Conservation (phyloP, 2,888 invertebrate species). For the Dilophus febrilis region DNA sequence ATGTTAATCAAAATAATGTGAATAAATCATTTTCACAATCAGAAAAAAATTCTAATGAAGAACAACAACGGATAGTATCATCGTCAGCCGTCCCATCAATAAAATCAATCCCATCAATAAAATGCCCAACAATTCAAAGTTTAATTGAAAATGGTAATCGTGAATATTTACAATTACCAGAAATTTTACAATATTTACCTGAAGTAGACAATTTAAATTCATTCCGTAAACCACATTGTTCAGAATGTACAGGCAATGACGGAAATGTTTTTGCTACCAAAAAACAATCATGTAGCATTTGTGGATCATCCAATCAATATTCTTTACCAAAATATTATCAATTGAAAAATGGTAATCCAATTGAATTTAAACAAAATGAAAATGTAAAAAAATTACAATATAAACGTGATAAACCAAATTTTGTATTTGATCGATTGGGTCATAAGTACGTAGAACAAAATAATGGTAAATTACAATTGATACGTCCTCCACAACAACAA, state of each 20-base stretch:
- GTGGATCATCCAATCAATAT: no score
- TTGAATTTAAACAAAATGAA: not conserved
- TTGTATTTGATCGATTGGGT: slow-evolving; percentile 16
- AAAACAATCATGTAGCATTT: no score
- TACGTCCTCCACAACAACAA: not conserved
- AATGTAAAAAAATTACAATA: not conserved
- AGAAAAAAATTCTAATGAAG: no score
- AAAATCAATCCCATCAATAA: no score
- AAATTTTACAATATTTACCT: slow-evolving; percentile 27
- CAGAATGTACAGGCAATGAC: slow-evolving; percentile 2
- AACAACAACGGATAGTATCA: not conserved
- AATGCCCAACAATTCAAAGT: not conserved
- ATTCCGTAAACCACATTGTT: slow-evolving; percentile 6
- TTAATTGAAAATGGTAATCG: not conserved
- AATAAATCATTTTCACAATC: no score
- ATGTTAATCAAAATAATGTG: not conserved
- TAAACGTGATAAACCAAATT: not conserved
- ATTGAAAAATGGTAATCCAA: not conserved
- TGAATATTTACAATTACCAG: slow-evolving; percentile 22
- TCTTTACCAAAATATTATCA: not conserved
- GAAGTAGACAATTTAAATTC: slow-evolving; percentile 22
- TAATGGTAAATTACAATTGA: slow-evolving; percentile 14
- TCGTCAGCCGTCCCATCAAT: no score
- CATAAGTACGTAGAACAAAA: slow-evolving; percentile 19
- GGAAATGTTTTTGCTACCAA: no score